phyloP scores from a whole-genome alignment of 2,888 invertebrate genomes.

The Monochamus alternatus region DNA sequence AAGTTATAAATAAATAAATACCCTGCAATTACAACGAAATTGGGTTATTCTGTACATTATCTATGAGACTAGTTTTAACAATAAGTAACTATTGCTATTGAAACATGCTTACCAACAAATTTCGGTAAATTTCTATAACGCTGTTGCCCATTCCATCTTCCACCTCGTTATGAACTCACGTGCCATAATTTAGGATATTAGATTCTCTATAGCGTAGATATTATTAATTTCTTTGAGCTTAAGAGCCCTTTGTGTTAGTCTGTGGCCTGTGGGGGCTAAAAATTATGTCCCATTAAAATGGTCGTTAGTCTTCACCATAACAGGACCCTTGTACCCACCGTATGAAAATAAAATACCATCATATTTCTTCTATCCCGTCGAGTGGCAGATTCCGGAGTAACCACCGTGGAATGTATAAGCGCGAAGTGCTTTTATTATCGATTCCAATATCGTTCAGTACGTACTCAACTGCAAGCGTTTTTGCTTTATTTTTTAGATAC shows the following conservation, averaged over 20 bases:
- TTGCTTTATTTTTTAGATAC: too few species aligned
- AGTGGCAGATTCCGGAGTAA: neutral
- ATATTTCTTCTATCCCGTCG: slow-evolving; percentile 10
- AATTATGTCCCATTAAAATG: slow-evolving; percentile 10
- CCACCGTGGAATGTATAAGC: neutral
- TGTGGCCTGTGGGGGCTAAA: slow-evolving; percentile 7
- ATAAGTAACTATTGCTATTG: neutral
- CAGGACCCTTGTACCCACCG: slow-evolving; percentile 23
- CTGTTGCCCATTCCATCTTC: neutral
- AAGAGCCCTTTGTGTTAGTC: neutral
- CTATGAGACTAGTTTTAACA: too few species aligned
- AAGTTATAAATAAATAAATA: too few species aligned
- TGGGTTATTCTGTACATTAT: too few species aligned
- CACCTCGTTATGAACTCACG: neutral
- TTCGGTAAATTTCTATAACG: neutral
- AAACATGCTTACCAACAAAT: neutral
- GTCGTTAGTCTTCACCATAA: slow-evolving; percentile 8
- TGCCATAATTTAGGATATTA: slow-evolving; percentile 6
- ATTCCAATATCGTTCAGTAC: neutral
- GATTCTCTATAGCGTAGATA: neutral
- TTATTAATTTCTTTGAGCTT: slow-evolving; percentile 9
- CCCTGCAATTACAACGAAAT: too few species aligned
- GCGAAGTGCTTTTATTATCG: neutral
- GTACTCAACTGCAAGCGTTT: too few species aligned
- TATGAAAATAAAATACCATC: slow-evolving; percentile 11